Evolutionary conservation across 2,113 vertebrate species (phyloP), one percentile per base, ranked within the genome.

Genomic region (Brachypodius melanocephalos): DNA sequence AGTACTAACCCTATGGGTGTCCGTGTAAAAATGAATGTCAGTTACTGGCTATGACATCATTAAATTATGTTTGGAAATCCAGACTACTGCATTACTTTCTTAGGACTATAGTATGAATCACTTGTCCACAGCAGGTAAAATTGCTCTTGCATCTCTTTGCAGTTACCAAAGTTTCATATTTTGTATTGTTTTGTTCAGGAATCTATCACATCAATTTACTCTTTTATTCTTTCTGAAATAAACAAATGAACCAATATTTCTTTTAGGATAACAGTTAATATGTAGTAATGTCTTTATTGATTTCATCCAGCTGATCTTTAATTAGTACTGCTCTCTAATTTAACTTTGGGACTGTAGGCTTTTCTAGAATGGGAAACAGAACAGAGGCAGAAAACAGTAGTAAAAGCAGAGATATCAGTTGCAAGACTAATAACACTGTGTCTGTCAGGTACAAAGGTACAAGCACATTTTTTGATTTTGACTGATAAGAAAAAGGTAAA

Each of bases 181-280:
- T 83, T 57, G 48, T 5, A 28, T 26, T 51, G 13, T 48, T 90
- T 78, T 61, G 9, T 22, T 82, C 57, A 72, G 18, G n/a, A 91
- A 89, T 78, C 3, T 87, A 36, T 75, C 18, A n/a, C 8, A 42
- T 61, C 5, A 48, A 6, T 29, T 46, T 59, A 36, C 3, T 59
- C 52, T 68, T 54, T 75, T 42, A 67, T 74, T 36, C 10, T 52
- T 57, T 73, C 59, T 80, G 29, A 77, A 92, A 66, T 62, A 10
- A 77, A 81, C 8, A 3, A 3, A 58, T 17, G 32, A 74, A 68
- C 42, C 4, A 26, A 48, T 18, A 12, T 89, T 72, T 67, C 61
- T 84, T 87, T 92, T 43, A 91, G n/a, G 61, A 72, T 79, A 94
- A 68, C 48, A 63, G n/a, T 57, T 95, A 78, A 89, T 84, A 65